A percentile compares a stretch with the other conserved stretches of the same genome.
Conservation (phyloP, 2,797 vertebrate species). For the Peromyscus melanophrys region DNA sequence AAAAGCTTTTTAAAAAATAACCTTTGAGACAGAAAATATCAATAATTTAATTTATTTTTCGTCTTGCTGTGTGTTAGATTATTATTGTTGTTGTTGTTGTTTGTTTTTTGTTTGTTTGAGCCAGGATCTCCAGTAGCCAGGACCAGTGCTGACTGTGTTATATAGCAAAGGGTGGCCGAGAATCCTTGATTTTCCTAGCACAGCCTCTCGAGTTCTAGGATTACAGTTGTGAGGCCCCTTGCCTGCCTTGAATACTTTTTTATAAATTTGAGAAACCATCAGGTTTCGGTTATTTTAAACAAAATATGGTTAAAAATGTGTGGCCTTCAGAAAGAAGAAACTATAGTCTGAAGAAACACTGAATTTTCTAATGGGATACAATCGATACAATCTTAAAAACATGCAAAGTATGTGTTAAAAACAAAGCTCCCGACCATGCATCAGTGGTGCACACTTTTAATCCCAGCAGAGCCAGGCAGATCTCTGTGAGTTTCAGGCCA, state of each 20-base stretch:
- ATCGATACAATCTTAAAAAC: background rate
- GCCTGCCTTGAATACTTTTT: background rate
- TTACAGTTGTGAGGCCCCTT: background rate
- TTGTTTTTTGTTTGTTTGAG: background rate
- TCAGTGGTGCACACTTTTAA: too few species aligned
- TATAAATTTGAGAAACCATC: conserved; percentile 9
- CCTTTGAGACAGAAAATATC: background rate
- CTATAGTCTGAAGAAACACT: conserved; percentile 20
- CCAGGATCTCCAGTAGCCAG: background rate
- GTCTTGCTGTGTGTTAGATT: background rate
- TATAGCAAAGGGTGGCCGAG: background rate
- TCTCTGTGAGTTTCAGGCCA: too few species aligned
- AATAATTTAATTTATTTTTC: background rate
- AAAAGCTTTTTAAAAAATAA: background rate
- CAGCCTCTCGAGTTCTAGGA: background rate
- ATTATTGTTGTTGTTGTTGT: too few species aligned
- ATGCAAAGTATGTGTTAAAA: conserved; percentile 6
- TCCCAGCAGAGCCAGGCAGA: too few species aligned
- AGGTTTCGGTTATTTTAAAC: background rate
- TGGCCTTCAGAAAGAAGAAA: background rate
- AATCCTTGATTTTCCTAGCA: background rate
- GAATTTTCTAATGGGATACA: background rate
- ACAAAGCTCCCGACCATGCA: background rate
- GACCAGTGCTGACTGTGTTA: too few species aligned
- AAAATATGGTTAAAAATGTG: background rate